Evolutionary conservation across 2,113 vertebrate species (phyloP).

Genomic region (Callipepla squamata): DNA sequence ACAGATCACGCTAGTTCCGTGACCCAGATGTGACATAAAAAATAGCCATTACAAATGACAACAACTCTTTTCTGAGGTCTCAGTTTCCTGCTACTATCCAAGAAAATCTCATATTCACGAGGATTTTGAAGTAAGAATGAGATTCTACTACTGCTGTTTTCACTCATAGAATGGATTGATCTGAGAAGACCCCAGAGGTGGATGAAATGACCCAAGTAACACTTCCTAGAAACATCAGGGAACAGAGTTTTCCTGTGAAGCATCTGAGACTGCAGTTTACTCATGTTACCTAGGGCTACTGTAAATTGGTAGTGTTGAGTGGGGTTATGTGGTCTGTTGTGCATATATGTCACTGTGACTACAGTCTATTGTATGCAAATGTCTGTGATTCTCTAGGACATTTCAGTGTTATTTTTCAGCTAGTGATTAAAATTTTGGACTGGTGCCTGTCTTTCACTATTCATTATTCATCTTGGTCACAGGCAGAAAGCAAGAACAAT

Average conservation of each 20-base stretch:
- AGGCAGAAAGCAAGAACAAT: conserved; percentile 50
- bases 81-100: neutral
- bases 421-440: conserved; percentile 53
- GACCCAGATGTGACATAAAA: neutral
- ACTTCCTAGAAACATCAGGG: neutral
- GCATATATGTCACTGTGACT: neutral
- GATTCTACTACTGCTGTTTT: neutral
- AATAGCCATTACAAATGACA: neutral
- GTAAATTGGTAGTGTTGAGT: neutral
- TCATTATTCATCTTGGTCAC: conserved; percentile 18
- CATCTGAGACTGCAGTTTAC: neutral
- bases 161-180: neutral
- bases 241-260: neutral
- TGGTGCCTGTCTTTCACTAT: conserved; percentile 49
- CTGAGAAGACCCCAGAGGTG: neutral
- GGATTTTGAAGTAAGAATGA: neutral
- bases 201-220: neutral
- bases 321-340: neutral
- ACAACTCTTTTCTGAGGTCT: neutral
- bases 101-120: neutral
- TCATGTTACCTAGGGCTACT: neutral
- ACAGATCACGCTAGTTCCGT: neutral
- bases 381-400: neutral
- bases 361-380: conserved; percentile 6
- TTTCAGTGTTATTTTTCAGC: conserved; percentile 32